Base-by-base conservation (phyloP, 2,113 vertebrate genomes). In the Pachycephala philippinensis region DNA sequence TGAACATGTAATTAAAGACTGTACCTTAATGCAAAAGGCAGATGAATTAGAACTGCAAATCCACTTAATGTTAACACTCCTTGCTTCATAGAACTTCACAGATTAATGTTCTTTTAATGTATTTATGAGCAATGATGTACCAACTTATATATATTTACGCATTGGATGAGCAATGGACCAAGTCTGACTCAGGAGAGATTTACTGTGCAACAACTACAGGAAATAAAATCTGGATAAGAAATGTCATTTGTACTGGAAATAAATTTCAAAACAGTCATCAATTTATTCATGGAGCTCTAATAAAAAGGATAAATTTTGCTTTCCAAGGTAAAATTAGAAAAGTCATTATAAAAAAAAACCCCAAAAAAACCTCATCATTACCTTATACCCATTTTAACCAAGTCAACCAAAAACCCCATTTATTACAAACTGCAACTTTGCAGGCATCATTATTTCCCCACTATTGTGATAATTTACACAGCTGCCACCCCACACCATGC, bases 61-160 rank as follows among this genome's bases (percentile, higher is more conserved):
- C 63, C 78, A 93, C 78, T 91, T 83, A 94, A 47, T 84, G 77
- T 91, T 95, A 92, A 76, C 80, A 92, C 69, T 87, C 47, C 31
- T 68, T 66, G 59, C 80, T 78, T 92, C 90, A 76, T 15, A 92
- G 61, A 53, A 60, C 66, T 85, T 82, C 45, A 56, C 24, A 53
- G 66, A 90, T 82, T 94, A 84, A 92, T 93, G n/a, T 49, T 44
- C 56, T 95, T 96, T 87, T 91, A 89, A 97, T 91, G 28, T 39
- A 89, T 69, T 95, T 95, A 57, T 74, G 52, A 87, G 77, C 57
- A 87, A 68, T 61, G 37, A 84, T 69, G 53, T 84, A 91, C n/a
- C 85, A 87, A 30, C 13, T 15, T 71, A 52, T 35, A 76, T 44
- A 84, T 63, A 63, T 63, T 54, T 74, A 84, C 89, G 50, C 30